Evolutionary conservation across 2,888 invertebrate genomes (phyloP).

Genomic region (Coecobrya sp.): DNA sequence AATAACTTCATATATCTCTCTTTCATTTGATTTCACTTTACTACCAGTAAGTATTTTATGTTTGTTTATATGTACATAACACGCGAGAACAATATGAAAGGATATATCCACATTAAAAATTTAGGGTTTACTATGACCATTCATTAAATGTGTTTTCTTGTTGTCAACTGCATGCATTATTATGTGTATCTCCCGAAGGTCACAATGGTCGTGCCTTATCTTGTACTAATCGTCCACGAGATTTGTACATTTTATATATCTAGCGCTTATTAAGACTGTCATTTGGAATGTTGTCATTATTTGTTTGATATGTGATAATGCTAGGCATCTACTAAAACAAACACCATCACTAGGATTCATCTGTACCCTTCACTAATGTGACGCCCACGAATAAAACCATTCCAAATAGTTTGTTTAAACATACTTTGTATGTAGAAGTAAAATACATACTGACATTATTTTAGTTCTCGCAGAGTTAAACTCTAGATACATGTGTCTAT

Average conservation of each 20-base stretch:
- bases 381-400: no score
- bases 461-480: no score
- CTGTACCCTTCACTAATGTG: no score
- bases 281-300: neutral
- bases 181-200: neutral
- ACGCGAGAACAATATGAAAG: neutral
- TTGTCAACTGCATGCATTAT: neutral
- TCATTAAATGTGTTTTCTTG: neutral
- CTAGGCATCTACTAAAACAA: no score
- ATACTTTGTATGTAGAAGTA: no score
- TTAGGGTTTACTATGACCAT: neutral
- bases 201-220: neutral
- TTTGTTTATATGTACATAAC: neutral
- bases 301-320: no score
- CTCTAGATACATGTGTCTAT: no score
- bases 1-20: neutral
- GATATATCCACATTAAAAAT: neutral
- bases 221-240: neutral
- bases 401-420: no score
- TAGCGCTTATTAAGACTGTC: neutral
- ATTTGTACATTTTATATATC: neutral
- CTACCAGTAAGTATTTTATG: neutral
- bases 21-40: neutral
- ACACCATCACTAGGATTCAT: no score
- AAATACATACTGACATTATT: no score